These are phyloP conservation scores for Hippocampus comes DNA, from an alignment of 2,113 vertebrate species.

Conservation along the genomic window DNA sequence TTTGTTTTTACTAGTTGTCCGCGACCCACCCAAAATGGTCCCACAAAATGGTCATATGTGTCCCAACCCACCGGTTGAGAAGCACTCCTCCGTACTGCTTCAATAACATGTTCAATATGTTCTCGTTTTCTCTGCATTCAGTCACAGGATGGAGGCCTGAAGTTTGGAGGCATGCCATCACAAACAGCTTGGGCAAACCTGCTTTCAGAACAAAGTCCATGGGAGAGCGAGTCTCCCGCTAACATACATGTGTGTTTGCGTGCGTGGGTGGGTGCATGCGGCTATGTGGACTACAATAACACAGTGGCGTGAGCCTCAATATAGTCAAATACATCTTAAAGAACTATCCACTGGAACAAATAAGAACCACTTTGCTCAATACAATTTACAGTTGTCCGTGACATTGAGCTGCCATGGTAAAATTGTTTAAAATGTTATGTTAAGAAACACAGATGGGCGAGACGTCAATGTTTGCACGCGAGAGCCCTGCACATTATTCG, in stretches of 20 bases:
- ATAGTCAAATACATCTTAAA: background rate
- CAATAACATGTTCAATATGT: conserved; percentile 15
- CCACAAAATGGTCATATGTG: background rate
- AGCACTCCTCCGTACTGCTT: conserved; percentile 17
- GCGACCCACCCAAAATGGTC: background rate
- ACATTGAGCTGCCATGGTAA: background rate
- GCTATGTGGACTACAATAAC: background rate
- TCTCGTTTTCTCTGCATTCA: conserved; percentile 17
- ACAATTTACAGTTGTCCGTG: background rate
- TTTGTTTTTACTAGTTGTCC: background rate
- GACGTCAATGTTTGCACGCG: no score
- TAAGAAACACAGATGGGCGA: no score
- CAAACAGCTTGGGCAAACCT: conserved; percentile 66
- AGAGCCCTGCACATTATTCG: no score
- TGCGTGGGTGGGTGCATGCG: conserved; percentile 12
- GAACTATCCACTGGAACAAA: background rate
- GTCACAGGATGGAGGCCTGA: conserved; percentile 31
- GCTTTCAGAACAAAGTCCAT: conserved; percentile 43
- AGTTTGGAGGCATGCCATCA: conserved; percentile 47
- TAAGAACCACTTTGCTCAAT: background rate
- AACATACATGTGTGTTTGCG: conserved; percentile 8
- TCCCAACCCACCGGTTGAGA: background rate
- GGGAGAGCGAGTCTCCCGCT: conserved; percentile 24
- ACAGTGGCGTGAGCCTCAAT: background rate
- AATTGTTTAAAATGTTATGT: background rate